These are phyloP conservation scores for Phymatocera aterrima DNA, from an alignment of 2,888 invertebrate genomes.

Conservation along the genomic window DNA sequence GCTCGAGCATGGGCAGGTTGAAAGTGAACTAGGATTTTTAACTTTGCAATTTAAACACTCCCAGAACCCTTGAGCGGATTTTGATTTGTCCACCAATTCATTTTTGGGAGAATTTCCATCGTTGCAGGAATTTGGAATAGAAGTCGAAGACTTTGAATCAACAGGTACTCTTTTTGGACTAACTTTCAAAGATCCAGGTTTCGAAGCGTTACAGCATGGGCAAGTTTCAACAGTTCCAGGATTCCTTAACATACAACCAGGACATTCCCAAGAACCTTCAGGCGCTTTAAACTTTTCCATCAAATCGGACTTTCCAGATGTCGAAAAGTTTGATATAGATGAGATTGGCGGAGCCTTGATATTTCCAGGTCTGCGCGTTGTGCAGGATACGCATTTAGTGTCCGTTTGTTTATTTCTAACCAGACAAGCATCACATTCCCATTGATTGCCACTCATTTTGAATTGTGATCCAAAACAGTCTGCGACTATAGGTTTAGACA, in stretches of 20 bases:
- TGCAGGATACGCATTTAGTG: conserved; percentile 77
- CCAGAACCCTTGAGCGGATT: conserved; percentile 35
- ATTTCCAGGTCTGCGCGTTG: conserved; percentile 74
- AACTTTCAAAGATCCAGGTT: conserved; percentile 61
- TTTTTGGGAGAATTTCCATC: conserved; percentile 20
- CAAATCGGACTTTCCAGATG: conserved; percentile 48
- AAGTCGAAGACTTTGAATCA: not conserved
- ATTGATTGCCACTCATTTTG: conserved; percentile 66
- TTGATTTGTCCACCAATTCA: conserved; percentile 46
- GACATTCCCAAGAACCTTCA: conserved; percentile 79
- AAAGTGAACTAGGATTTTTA: not conserved
- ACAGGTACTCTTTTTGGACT: conserved; percentile 50
- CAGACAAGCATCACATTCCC: conserved; percentile 80
- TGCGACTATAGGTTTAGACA: conserved; percentile 44
- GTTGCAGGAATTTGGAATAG: conserved; percentile 1
- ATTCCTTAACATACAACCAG: conserved; percentile 80
- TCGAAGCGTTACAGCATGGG: conserved; percentile 67
- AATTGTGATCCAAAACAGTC: conserved; percentile 61
- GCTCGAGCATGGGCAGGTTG: conserved; percentile 8
- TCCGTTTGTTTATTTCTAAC: conserved; percentile 75
- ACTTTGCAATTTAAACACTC: conserved; percentile 44
- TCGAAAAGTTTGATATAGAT: not conserved
- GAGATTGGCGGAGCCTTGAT: conserved; percentile 31
- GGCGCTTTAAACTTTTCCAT: conserved; percentile 63
- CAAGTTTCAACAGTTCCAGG: conserved; percentile 54